phyloP scores from a whole-genome alignment of 1,140 invertebrate genomes.

The Drosophila seguyi region DNA sequence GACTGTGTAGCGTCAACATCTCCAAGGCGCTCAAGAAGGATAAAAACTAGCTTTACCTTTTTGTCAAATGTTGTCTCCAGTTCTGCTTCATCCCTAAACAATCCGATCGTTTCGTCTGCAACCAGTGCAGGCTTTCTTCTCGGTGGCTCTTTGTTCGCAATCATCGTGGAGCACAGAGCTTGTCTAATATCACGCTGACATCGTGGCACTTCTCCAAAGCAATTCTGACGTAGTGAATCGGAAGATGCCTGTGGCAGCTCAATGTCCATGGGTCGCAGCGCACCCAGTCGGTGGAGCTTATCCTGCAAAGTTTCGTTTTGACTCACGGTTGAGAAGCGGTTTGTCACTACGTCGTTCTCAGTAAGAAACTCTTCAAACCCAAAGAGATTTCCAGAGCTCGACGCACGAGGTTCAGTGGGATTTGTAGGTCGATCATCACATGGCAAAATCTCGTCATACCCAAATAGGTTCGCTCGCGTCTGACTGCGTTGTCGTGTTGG shows the following conservation, averaged over 20 bases:
- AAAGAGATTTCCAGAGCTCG: constrained; percentile 43
- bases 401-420: background rate
- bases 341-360: constrained; percentile 9
- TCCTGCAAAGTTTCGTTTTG: constrained; percentile 47
- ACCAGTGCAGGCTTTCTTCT: constrained; percentile 8
- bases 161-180: constrained; percentile 75
- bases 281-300: constrained; percentile 55
- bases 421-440: background rate
- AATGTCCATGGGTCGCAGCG: constrained; percentile 43
- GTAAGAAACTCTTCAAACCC: constrained; percentile 65
- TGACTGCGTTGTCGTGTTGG: constrained; percentile 13
- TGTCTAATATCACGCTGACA: constrained; percentile 65
- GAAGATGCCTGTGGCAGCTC: constrained; percentile 41
- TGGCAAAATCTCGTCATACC: constrained; percentile 38
- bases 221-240: constrained; percentile 21
- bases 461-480: constrained; percentile 40
- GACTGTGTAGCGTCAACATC: background rate
- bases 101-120: constrained; percentile 31
- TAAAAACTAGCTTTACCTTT: constrained; percentile 41
- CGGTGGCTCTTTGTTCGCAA: constrained; percentile 1
- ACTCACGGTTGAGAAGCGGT: background rate
- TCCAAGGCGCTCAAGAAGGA: constrained; percentile 11
- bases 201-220: constrained; percentile 8
- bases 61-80: constrained; percentile 70
- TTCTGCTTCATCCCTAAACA: constrained; percentile 54